These are phyloP conservation scores for Blennius ocellaris DNA, from an alignment of 2,113 vertebrate genomes.

Conservation along the genomic window DNA sequence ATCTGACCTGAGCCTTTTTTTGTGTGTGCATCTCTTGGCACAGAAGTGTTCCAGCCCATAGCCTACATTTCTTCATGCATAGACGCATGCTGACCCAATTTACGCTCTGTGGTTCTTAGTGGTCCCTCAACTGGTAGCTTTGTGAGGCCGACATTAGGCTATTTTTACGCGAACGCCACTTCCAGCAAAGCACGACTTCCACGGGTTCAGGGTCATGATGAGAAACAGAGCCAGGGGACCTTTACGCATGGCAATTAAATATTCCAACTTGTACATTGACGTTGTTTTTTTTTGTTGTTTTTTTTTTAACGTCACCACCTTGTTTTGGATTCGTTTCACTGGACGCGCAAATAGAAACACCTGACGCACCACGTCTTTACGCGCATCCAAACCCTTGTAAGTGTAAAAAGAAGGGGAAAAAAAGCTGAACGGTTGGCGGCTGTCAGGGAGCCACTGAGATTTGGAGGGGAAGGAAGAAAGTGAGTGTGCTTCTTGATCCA, in stretches of 20 bases:
- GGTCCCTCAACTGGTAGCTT: constrained; percentile 27
- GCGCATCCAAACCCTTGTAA: constrained; percentile 27
- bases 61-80: background rate
- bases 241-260: background rate
- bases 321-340: no score
- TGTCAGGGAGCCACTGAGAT: constrained; percentile 6
- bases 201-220: constrained; percentile 58
- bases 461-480: constrained; percentile 22
- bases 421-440: background rate
- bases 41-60: background rate
- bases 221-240: constrained; percentile 12
- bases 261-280: background rate
- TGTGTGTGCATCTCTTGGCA: background rate
- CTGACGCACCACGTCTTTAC: constrained; percentile 18
- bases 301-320: no score
- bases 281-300: no score
- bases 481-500: constrained; percentile 19
- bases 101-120: constrained; percentile 8
- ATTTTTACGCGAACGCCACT: constrained; percentile 53
- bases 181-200: constrained; percentile 56
- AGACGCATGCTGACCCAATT: constrained; percentile 52
- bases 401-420: no score
- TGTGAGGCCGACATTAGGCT: constrained; percentile 42
- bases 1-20: background rate
- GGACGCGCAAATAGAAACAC: constrained; percentile 21